These are phyloP conservation scores for Gallinago undulata DNA, from an alignment of 2,113 vertebrate species.

Conservation along the genomic window DNA sequence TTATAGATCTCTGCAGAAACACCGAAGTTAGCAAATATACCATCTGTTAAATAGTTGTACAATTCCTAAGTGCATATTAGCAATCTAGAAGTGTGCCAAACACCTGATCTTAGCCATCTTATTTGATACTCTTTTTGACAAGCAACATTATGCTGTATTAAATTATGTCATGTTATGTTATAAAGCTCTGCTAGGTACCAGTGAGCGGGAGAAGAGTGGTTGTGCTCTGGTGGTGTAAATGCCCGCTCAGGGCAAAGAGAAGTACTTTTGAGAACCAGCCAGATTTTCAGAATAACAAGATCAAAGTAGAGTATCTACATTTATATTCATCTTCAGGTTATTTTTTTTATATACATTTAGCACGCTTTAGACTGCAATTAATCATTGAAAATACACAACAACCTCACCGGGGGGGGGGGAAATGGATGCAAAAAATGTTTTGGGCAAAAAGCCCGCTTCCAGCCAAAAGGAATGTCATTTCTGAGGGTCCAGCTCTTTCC, in stretches of 20 bases:
- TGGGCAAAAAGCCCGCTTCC: not conserved
- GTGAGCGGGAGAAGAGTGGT: not conserved
- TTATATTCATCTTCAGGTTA: not conserved
- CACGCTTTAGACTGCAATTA: not conserved
- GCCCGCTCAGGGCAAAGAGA: not conserved
- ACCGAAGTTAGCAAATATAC: constrained; percentile 50
- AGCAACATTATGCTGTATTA: not conserved
- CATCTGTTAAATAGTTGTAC: constrained; percentile 65
- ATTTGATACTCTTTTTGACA: constrained; percentile 43
- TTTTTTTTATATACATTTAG: not conserved
- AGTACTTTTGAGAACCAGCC: not conserved
- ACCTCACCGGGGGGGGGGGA: fast-evolving
- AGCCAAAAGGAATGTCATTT: not conserved
- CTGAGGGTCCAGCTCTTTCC: not conserved
- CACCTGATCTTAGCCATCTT: constrained; percentile 46
- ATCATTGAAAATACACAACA: not conserved
- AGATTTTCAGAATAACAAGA: not conserved
- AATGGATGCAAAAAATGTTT: not conserved
- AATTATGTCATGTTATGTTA: constrained; percentile 45
- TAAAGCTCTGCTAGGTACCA: constrained; percentile 27
- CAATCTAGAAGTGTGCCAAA: constrained; percentile 37
- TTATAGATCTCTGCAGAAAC: constrained; percentile 62
- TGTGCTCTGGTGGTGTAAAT: not conserved
- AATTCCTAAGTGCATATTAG: constrained; percentile 62
- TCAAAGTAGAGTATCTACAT: not conserved